Evolutionary conservation across 2,113 vertebrate species (phyloP).

Genomic region (Eulemur macaco): DNA sequence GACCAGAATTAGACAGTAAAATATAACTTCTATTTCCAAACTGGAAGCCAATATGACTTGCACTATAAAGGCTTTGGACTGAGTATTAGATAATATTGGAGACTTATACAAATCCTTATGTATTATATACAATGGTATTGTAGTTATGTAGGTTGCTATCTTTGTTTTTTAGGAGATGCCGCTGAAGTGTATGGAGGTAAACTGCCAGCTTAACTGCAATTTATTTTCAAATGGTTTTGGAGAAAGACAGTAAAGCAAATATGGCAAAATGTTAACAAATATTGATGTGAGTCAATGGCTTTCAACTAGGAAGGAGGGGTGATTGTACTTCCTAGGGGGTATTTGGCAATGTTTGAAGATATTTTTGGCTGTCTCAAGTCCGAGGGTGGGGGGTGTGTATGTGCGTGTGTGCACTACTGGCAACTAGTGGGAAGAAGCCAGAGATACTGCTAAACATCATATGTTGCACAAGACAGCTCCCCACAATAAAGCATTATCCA

Average conservation of each 20-base stretch:
- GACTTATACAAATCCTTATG: neutral
- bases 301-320: too few species aligned
- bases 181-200: neutral
- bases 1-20: conserved; percentile 3
- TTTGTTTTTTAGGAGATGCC: neutral
- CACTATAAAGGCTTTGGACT: neutral
- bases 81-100: neutral
- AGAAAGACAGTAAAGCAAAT: neutral
- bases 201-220: neutral
- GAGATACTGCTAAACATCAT: neutral
- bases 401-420: neutral
- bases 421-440: neutral
- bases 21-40: neutral
- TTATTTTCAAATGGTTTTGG: neutral
- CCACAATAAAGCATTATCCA: neutral
- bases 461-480: neutral
- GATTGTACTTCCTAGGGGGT: neutral
- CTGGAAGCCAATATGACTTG: neutral
- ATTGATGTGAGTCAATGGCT: neutral
- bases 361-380: neutral
- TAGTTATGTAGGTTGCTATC: neutral
- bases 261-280: neutral
- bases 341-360: neutral
- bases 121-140: neutral
- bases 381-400: neutral